phyloP scores from a whole-genome alignment of 2,888 invertebrate species.

The Saturnia pavonia region DNA sequence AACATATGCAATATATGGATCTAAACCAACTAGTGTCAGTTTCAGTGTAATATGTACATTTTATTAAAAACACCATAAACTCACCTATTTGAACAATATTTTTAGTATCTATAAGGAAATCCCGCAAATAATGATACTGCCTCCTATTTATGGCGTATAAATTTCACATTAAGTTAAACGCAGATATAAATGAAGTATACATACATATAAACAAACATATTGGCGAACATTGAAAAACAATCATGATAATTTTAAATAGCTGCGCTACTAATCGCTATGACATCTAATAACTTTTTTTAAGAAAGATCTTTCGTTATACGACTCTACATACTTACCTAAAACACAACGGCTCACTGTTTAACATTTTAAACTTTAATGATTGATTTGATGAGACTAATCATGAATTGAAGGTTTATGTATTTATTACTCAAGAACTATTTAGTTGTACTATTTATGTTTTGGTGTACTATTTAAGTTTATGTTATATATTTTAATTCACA shows the following conservation, averaged over 20 bases:
- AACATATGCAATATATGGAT: not conserved
- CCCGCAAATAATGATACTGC: not conserved
- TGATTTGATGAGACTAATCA: too few relatives aligned
- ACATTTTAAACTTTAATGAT: too few relatives aligned
- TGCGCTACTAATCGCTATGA: not conserved
- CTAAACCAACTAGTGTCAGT: not conserved
- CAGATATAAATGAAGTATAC: not conserved
- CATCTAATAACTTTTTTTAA: too few relatives aligned
- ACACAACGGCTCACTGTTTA: too few relatives aligned
- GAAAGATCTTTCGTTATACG: too few relatives aligned
- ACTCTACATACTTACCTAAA: too few relatives aligned
- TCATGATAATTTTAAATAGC: not conserved
- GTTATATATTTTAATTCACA: too few relatives aligned
- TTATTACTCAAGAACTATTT: too few relatives aligned
- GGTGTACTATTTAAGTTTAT: too few relatives aligned
- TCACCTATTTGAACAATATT: not conserved
- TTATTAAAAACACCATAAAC: not conserved
- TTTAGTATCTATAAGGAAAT: not conserved
- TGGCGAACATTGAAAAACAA: not conserved
- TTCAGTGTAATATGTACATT: not conserved
- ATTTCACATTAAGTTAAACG: not conserved
- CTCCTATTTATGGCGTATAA: constrained; percentile 7
- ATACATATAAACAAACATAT: too few relatives aligned
- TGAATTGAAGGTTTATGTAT: too few relatives aligned
- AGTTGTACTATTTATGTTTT: too few relatives aligned